A percentile compares a stretch with the other conserved stretches of the same genome.
Conservation (phyloP, 2,888 invertebrate species). For the Lottia scabra region DNA sequence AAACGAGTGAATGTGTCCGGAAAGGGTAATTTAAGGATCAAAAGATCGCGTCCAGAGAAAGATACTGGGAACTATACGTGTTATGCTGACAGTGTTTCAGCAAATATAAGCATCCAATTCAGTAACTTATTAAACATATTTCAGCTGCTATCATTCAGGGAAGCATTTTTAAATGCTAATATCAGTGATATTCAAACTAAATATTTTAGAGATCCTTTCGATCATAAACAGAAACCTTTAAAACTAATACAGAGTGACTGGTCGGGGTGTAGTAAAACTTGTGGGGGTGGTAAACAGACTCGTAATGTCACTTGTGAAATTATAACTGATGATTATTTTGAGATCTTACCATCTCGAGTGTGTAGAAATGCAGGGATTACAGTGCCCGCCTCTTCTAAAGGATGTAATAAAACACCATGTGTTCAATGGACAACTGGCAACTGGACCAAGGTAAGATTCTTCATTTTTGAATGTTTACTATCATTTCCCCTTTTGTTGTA, state of each 20-base stretch:
- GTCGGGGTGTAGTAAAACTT: conserved; percentile 53
- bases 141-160: conserved; percentile 11
- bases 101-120: conserved; percentile 51
- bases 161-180: conserved; percentile 9
- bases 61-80: conserved; percentile 61
- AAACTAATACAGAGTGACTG: conserved; percentile 49
- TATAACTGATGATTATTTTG: conserved; percentile 54
- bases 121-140: conserved; percentile 47
- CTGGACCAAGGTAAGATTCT: conserved; percentile 87
- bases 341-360: conserved; percentile 44
- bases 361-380: conserved; percentile 43
- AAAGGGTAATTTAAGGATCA: conserved; percentile 50
- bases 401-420: conserved; percentile 87
- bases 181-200: conserved; percentile 19
- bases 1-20: conserved; percentile 37
- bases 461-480: too few relatives aligned
- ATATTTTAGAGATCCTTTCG: conserved; percentile 49
- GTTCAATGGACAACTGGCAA: conserved; percentile 90
- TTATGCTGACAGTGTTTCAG: conserved; percentile 46
- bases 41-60: conserved; percentile 42
- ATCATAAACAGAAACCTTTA: conserved; percentile 38
- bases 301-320: conserved; percentile 59
- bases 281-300: conserved; percentile 53
- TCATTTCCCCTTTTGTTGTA: too few relatives aligned
- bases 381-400: conserved; percentile 82